phyloP scores from a whole-genome alignment of 2,113 vertebrate genomes.

The Salvelinus sp. region DNA sequence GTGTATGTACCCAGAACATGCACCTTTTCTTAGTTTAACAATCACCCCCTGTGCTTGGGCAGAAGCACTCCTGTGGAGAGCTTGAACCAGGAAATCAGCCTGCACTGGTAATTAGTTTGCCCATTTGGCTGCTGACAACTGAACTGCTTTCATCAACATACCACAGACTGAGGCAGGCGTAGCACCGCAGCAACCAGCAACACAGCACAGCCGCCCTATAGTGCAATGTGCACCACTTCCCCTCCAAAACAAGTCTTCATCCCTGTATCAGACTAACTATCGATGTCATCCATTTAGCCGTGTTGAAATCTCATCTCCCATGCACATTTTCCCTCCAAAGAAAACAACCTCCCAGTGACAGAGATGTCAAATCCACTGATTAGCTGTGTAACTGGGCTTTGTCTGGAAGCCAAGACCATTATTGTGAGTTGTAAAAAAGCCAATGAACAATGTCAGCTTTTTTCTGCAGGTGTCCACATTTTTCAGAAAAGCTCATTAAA shows the following conservation, averaged over 20 bases:
- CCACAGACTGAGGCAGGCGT: constrained; percentile 35
- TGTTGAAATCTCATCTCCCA: constrained; percentile 63
- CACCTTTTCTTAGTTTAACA: constrained; percentile 67
- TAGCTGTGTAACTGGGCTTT: constrained; percentile 56
- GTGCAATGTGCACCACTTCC: constrained; percentile 1
- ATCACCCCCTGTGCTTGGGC: constrained; percentile 45
- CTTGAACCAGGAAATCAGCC: constrained; percentile 66
- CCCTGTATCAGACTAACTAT: constrained; percentile 49
- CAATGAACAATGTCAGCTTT: constrained; percentile 67
- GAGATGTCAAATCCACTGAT: constrained; percentile 65
- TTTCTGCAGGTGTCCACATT: constrained; percentile 53
- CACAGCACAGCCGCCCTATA: background rate
- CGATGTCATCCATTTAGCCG: constrained; percentile 61
- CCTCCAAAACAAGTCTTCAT: constrained; percentile 46
- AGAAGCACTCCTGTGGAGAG: constrained; percentile 42
- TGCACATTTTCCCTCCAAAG: constrained; percentile 37
- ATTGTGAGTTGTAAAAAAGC: constrained; percentile 52
- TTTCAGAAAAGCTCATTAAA: constrained; percentile 65
- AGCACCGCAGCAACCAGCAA: background rate
- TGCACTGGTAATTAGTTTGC: constrained; percentile 65
- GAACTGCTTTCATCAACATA: constrained; percentile 63
- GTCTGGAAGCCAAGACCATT: constrained; percentile 59
- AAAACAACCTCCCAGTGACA: constrained; percentile 54
- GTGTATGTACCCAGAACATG: constrained; percentile 55
- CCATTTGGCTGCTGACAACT: constrained; percentile 60